A percentile compares a stretch with the other conserved stretches of the same genome.
These are phyloP conservation scores for Anas acuta DNA, from an alignment of 2,797 vertebrate genomes.

Conservation along the genomic window DNA sequence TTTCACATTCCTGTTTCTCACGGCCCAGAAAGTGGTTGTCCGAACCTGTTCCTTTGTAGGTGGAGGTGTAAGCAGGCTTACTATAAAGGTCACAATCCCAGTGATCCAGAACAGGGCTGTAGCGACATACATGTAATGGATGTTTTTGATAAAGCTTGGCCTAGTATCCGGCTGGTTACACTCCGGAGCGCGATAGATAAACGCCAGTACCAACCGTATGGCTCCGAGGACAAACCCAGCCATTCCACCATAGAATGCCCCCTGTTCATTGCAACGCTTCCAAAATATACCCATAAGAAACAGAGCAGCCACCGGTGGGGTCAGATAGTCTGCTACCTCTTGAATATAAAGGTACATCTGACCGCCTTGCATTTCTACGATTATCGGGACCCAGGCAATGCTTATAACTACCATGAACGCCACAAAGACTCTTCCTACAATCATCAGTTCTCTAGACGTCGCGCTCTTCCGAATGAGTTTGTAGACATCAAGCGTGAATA, in stretches of 20 bases:
- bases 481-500: conserved; percentile 98
- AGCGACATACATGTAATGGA: conserved; percentile 98
- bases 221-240: conserved; percentile 88
- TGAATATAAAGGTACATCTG: conserved; percentile 99
- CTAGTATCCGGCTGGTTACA: conserved; percentile 92
- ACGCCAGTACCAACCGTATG: conserved; percentile 87
- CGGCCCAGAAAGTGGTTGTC: conserved; percentile 92
- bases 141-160: conserved; percentile 85
- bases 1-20: conserved; percentile 72
- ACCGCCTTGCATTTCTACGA: conserved; percentile 98
- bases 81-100: conserved; percentile 85
- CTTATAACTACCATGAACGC: conserved; percentile 94
- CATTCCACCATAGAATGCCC: conserved; percentile 96
- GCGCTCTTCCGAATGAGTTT: conserved; percentile 85
- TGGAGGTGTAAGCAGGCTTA: conserved; percentile 91
- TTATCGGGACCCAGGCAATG: conserved; percentile 97
- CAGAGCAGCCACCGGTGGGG: conserved; percentile 93
- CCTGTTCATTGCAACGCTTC: conserved; percentile 94
- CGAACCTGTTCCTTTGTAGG: conserved; percentile 87
- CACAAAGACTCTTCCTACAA: conserved; percentile 93
- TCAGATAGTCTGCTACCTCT: conserved; percentile 96
- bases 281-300: conserved; percentile 97
- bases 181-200: conserved; percentile 90
- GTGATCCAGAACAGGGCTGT: conserved; percentile 94
- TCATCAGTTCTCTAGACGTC: conserved; percentile 89